phyloP scores from a whole-genome alignment of 2,888 invertebrate genomes.

The Noctua janthe region DNA sequence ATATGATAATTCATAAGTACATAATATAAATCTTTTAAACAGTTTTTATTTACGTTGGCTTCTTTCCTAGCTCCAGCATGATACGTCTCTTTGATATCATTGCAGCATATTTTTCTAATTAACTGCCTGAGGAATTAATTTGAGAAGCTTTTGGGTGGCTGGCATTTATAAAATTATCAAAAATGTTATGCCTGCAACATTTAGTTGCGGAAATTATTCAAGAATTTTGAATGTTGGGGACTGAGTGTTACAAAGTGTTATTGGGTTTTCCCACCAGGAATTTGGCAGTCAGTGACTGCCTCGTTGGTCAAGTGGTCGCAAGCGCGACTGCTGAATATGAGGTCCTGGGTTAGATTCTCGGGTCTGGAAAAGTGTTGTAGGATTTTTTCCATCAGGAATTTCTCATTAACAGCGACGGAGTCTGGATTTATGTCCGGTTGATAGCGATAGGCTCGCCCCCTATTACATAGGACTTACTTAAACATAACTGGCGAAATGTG shows the following conservation, averaged over 20 bases:
- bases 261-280: background rate
- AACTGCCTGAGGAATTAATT: constrained; percentile 12
- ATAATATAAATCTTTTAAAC: background rate
- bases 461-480: background rate
- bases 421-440: no score
- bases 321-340: no score
- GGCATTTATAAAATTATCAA: constrained; percentile 1
- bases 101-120: constrained; percentile 41
- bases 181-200: background rate
- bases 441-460: background rate
- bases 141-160: background rate
- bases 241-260: constrained; percentile 4
- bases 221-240: background rate
- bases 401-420: no score
- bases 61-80: constrained; percentile 16
- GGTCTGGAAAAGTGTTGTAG: constrained; percentile 14
- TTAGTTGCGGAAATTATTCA: background rate
- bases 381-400: background rate
- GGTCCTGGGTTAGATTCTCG: no score
- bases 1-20: constrained; percentile 10
- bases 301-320: no score
- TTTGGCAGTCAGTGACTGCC: no score
- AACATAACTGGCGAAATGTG: background rate
- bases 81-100: constrained; percentile 36
- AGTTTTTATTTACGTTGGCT: constrained; percentile 46